Evolutionary conservation across 2,113 vertebrate genomes (phyloP).

Genomic region (Periophthalmodon schlosseri): DNA sequence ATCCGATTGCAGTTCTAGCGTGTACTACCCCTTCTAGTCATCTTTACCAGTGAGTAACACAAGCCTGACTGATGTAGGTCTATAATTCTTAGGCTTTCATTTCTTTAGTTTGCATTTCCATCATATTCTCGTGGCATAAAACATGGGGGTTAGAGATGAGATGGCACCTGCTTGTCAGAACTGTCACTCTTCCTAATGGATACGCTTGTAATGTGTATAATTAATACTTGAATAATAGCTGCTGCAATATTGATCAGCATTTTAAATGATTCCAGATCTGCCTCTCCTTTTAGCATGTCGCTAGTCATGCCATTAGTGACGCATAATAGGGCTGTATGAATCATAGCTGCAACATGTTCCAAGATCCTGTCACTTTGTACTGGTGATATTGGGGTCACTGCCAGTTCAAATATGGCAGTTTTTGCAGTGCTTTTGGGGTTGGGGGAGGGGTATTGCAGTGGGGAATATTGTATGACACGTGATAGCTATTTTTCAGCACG

Average conservation of each 20-base stretch:
- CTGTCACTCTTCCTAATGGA: slow-evolving; percentile 45
- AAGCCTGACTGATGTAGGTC: not conserved
- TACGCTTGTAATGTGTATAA: slow-evolving; percentile 43
- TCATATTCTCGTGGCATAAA: not conserved
- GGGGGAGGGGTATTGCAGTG: slow-evolving; percentile 52
- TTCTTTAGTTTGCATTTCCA: not conserved
- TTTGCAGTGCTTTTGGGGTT: slow-evolving; percentile 16
- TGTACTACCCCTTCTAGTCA: not conserved
- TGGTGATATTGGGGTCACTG: not conserved
- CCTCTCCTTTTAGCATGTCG: slow-evolving; percentile 2
- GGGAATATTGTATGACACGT: slow-evolving; percentile 27
- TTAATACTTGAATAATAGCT: slow-evolving; percentile 57
- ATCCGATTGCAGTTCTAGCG: too few relatives aligned
- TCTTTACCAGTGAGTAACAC: not conserved
- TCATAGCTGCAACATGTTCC: slow-evolving; percentile 23
- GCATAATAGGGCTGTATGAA: slow-evolving; percentile 29
- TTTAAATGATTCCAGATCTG: slow-evolving; percentile 2
- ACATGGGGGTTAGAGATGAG: slow-evolving; percentile 19
- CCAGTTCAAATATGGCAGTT: slow-evolving; percentile 39
- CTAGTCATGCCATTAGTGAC: slow-evolving; percentile 11
- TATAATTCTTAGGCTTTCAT: not conserved
- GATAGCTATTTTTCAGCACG: slow-evolving; percentile 15
- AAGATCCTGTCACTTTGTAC: slow-evolving; percentile 25
- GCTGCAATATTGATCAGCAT: slow-evolving; percentile 65
- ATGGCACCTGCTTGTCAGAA: slow-evolving; percentile 20